These are phyloP conservation scores for Apodemia zela DNA, from an alignment of 2,888 invertebrate species.

Conservation along the genomic window DNA sequence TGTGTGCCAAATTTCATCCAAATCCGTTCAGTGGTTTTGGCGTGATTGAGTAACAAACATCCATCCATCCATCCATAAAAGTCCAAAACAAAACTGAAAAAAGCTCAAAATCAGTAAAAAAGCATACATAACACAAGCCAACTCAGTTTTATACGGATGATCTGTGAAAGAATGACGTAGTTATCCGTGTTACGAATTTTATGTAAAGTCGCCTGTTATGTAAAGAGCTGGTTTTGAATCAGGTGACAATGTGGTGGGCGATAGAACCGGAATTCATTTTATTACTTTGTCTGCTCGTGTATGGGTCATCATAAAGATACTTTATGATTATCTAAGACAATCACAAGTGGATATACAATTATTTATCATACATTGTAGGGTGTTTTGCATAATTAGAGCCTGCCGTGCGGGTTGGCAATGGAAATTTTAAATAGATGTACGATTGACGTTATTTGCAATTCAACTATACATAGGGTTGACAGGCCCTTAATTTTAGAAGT, in stretches of 20 bases:
- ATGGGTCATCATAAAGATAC: background rate
- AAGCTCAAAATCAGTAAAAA: too few relatives aligned
- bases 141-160: background rate
- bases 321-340: slow-evolving; percentile 11
- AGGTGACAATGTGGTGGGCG: slow-evolving; percentile 14
- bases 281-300: slow-evolving; percentile 3
- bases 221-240: background rate
- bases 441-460: background rate
- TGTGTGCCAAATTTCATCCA: too few relatives aligned
- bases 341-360: background rate
- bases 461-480: too few relatives aligned
- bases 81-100: too few relatives aligned
- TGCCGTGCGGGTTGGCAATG: background rate
- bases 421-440: background rate
- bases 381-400: slow-evolving; percentile 6
- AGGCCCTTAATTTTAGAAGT: too few relatives aligned
- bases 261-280: background rate
- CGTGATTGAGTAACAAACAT: too few relatives aligned
- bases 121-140: background rate
- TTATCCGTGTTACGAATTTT: slow-evolving; percentile 3
- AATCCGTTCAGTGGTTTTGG: too few relatives aligned
- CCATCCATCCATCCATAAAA: too few relatives aligned
- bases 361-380: slow-evolving; percentile 1
- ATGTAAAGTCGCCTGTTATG: slow-evolving; percentile 9
- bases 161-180: background rate